Base-by-base conservation (phyloP, 2,888 invertebrate species). In the Strigamia crassipes region DNA sequence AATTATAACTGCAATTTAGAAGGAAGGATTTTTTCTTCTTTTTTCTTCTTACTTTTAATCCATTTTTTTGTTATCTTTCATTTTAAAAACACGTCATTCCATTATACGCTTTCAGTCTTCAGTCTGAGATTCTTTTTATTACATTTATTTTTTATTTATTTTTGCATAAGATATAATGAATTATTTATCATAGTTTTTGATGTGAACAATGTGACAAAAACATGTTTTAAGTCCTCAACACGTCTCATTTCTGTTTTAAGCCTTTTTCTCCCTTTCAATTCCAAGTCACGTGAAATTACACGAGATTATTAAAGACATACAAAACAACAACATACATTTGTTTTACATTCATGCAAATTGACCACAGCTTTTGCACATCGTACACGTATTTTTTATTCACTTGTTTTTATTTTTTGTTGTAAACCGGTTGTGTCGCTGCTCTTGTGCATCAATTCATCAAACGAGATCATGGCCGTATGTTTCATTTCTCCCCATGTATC, bases 401-500 rank as follows among this genome's bases (percentile, higher is more conserved):
- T 27, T 27, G 4, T 15, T 56, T 56, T 56, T 56, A 18, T 18
- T 56, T 56, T 18, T 56, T 56, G 56, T 56, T 56, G 56, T n/a
- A n/a, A 73, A 73, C 27, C 31, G 73, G 73, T 73, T 15, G 73
- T 73, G 73, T 73, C 73, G 10, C 73, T 73, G 31, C 73, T 73
- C 27, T 73, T 73, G 61, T 61, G 73, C 73, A 27, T 73, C 73
- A 73, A 73, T 73, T 73, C 73, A 73, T 73, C 73, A 73, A 27
- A 0, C 73, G 73, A 73, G 31, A 27, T 73, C 73, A 73, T n/a
- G 73, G 73, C 73, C 23, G 31, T 73, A 73, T 73, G 73, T 73
- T 73, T 23, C 73, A 73, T 73, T 73, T 73, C 73, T 73, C 73
- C 61, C 73, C 73, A 73, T 27, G 73, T 73, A 73, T 73, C 73